Percentiles rank a stretch among this genome's conserved stretches.
These are phyloP conservation scores for Pipistrellus pygmaeus DNA, from an alignment of 2,797 vertebrate species.

Conservation along the genomic window DNA sequence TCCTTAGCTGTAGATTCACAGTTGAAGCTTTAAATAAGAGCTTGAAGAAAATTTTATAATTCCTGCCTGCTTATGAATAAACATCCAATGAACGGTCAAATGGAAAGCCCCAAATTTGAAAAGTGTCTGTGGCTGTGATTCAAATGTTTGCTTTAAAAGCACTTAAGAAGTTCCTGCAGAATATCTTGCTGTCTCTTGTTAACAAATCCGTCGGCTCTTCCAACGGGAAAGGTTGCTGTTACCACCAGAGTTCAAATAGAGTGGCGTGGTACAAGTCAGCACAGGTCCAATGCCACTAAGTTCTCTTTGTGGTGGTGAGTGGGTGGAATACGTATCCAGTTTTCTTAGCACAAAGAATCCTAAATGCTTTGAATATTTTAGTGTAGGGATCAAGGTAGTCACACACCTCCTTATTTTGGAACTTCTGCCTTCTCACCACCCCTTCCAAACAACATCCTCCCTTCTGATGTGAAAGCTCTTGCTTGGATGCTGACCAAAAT, in stretches of 20 bases:
- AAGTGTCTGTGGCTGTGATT: constrained; percentile 43
- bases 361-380: constrained; percentile 63
- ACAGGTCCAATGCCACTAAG: constrained; percentile 51
- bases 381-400: constrained; percentile 58
- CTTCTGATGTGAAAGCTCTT: neutral
- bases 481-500: constrained; percentile 32
- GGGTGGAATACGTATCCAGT: constrained; percentile 64
- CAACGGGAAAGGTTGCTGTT: constrained; percentile 54
- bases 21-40: constrained; percentile 36
- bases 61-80: constrained; percentile 52
- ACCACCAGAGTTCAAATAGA: constrained; percentile 59
- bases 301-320: constrained; percentile 67
- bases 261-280: constrained; percentile 51
- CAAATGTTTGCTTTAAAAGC: constrained; percentile 78
- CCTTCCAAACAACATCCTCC: neutral
- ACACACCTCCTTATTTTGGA: constrained; percentile 22
- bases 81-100: constrained; percentile 63
- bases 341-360: constrained; percentile 58
- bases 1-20: neutral
- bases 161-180: constrained; percentile 71
- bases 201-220: constrained; percentile 62
- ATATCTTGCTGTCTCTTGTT: constrained; percentile 64
- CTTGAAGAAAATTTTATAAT: constrained; percentile 57
- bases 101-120: constrained; percentile 57
- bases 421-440: neutral